Base-by-base conservation (phyloP, 2,888 invertebrate genomes). In the Nematopogon swammerdamellus region DNA sequence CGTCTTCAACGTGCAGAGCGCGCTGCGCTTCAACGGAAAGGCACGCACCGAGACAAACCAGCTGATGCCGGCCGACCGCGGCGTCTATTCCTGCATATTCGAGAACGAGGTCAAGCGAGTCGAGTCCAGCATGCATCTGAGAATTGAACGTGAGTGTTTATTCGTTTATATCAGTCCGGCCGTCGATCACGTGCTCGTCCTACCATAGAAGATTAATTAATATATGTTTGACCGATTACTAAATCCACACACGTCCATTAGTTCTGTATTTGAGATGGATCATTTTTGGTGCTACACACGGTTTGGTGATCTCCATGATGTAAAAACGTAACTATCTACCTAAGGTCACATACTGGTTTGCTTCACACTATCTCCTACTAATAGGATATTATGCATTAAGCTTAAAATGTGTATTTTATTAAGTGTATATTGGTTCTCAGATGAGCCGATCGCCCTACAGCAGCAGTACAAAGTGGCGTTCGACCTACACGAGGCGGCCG, bases 381-480 rank as follows among this genome's bases (percentile, higher is more conserved):
- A 25, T 25, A 25, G n/a, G n/a, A n/a, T n/a, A n/a, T n/a, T n/a
- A n/a, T n/a, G n/a, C n/a, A n/a, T n/a, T n/a, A n/a, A n/a, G n/a
- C n/a, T n/a, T n/a, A n/a, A n/a, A n/a, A n/a, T n/a, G n/a, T n/a
- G n/a, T n/a, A n/a, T n/a, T n/a, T n/a, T n/a, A n/a, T n/a, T n/a
- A n/a, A n/a, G n/a, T n/a, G n/a, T 25, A 8, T 25, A 8, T 25
- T 25, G 25, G 8, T 6, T 66, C 65, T 20, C 77, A 89, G 88
- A 95, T 70, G 88, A 90, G 64, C 95, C 95, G 1, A 92, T 95
- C 57, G 85, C 91, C 20, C 82, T 94, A 36, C 89, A 91, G 64
- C 89, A 90, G 60, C 90, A 92, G 67, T 89, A 88, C 61, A 92
- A 92, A 72, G 95, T 95, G 0, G 95, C 95, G 1, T 93, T 88